A percentile compares a stretch with the other conserved stretches of the same genome.
Conservation (phyloP, 2,888 invertebrate genomes). For the Apotomis capreana region DNA sequence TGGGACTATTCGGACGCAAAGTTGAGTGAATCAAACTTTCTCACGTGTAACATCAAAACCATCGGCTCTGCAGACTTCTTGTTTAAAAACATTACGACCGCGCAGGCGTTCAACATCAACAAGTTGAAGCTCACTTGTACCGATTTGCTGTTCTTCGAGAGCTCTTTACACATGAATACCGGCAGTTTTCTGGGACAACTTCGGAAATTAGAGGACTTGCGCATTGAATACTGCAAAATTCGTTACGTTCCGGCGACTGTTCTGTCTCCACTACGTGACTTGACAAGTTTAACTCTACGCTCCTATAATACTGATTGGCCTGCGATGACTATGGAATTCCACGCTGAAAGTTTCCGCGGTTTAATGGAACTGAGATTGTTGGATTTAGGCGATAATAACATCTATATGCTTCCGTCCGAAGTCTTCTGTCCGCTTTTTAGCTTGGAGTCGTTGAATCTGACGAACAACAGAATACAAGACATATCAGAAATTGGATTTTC, state of each 20-base stretch:
- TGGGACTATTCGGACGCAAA: conserved; percentile 85
- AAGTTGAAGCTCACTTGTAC: conserved; percentile 88
- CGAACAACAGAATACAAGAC: conserved; percentile 91
- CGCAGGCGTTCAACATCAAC: conserved; percentile 88
- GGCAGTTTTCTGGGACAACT: conserved; percentile 86
- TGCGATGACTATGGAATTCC: conserved; percentile 90
- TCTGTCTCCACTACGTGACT: conserved; percentile 86
- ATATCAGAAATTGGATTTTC: conserved; percentile 89
- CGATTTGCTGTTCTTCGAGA: conserved; percentile 89
- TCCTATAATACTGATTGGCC: conserved; percentile 92
- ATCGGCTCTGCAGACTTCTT: conserved; percentile 87
- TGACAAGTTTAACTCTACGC: conserved; percentile 87
- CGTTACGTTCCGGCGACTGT: conserved; percentile 88
- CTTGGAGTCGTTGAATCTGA: conserved; percentile 87
- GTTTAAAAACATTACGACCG: conserved; percentile 87
- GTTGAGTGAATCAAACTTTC: conserved; percentile 83
- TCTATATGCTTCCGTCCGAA: conserved; percentile 88
- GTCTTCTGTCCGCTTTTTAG: conserved; percentile 88
- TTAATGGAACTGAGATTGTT: conserved; percentile 86
- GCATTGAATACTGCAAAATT: conserved; percentile 91
- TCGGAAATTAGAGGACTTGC: conserved; percentile 87
- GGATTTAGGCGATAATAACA: conserved; percentile 89
- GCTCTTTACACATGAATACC: conserved; percentile 85
- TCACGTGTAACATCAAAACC: conserved; percentile 88
- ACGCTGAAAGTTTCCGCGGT: conserved; percentile 88